Base-by-base conservation (phyloP, 2,113 vertebrate genomes). In the Acrocephalus kingi region DNA sequence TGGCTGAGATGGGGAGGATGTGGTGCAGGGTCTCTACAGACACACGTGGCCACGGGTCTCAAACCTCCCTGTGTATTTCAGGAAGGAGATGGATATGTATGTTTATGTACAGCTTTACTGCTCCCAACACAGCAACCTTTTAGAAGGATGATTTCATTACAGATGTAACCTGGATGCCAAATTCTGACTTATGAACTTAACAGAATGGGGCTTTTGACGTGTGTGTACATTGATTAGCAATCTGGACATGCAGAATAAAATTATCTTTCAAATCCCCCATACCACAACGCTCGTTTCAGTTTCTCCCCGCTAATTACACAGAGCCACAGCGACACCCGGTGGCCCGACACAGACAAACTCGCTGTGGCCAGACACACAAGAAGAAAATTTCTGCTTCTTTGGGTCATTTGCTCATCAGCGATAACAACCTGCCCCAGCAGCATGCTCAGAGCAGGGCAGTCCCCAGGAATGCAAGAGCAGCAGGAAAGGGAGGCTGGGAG, bases 291-390 rank as follows among this genome's bases (percentile, higher is more conserved):
- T 23, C 3, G 0, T 5, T 35, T 22, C 24, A 10, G 7, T 4
- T 11, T 59, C 81, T 28, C 15, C 56, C 10, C 7, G 3, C 5
- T 6, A 81, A 30, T 59, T 91, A 35, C 28, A 52, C 71, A 73
- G 95, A 66, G 15, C 91, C 94, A 93, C 78, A 97, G 95, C 62
- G 97, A 93, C 98, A 94, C 86, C 95, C 11, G 56, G 97, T 87
- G 98, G 97, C 37, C 43, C 13, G 20, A 31, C 30, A 73, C 19
- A 10, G 33, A 21, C 4, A 39, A 35, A 37, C 4, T 5, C 13
- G 7, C 15, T 13, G 24, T 3, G 45, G 11, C 8, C 41, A 21
- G 75, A 9, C 15, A 9, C 25, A 5, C 6, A 21, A 31, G 27
- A 11, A 3, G 4, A 21, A 45, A 23, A 48, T 52, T 37, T 13